Base-by-base conservation (phyloP, 35 echinoderm and acorn worm genomes). In the Apostichopus parvimensis region DNA sequence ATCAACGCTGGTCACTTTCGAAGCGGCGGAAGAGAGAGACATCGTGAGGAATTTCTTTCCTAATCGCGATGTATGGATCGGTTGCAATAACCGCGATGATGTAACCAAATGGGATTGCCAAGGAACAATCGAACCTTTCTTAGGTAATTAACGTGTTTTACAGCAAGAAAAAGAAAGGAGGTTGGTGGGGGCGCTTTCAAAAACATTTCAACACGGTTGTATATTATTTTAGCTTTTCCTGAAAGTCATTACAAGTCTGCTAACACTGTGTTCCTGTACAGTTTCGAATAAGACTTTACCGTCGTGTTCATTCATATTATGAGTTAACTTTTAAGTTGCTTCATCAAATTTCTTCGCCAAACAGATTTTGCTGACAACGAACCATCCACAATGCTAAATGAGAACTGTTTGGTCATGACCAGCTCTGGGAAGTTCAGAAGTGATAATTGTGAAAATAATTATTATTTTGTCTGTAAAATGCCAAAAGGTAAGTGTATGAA, bases 21-120 rank as follows among this genome's bases (percentile, higher is more conserved):
- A 91, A 23, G 57, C 73, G 8, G 89, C 73, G 9, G 17, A 10
- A 21, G 68, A 79, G 0, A 91, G 73, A 57, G 89, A 79, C n/a
- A 4, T 78, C 34, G 56, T 91, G 18, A 6, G 89, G 59, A 61
- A 26, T 77, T 68, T 91, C 13, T 91, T 91, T 25, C 76, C 89
- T n/a, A 55, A 20, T 54, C 53, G 53, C 8, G 77, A 57, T n/a
- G 24, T 78, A 14, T 91, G 89, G 89, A 78, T 91, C 53, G 88
- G 88, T 25, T 91, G 88, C 52, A 79, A 78, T n/a, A 91, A 88
- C 57, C 86, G 13, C 26, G 22, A 34, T 22, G 15, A 17, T 18
- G 24, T 3, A 58, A 73, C 34, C n/a, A 18, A 34, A 54, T 66
- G 57, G 28, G 12, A 53, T 28, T 88, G 86, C 25, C 86, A 88